Conservation (phyloP, 2,113 vertebrate genomes). For the Grallaria varia region DNA sequence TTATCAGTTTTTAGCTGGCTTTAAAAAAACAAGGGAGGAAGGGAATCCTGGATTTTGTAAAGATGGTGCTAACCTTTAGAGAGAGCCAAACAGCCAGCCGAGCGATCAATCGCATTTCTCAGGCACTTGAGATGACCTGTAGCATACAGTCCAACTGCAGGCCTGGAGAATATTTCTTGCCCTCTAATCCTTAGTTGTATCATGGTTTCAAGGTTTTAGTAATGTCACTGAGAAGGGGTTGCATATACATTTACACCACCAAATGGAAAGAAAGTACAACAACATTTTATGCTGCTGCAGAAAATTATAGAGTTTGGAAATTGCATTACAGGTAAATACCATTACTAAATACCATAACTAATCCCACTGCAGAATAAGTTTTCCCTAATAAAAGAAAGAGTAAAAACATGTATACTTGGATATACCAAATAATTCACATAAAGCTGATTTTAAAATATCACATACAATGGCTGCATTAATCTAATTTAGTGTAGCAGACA, state of each 20-base stretch:
- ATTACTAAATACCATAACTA: background rate
- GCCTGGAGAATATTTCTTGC: accelerated
- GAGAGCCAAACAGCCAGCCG: background rate
- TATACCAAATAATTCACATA: background rate
- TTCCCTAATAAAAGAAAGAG: background rate
- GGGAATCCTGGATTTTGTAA: background rate
- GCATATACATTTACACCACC: background rate
- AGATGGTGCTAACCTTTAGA: background rate
- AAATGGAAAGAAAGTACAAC: background rate
- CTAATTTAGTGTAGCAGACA: background rate
- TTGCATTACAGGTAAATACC: background rate
- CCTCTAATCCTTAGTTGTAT: background rate
- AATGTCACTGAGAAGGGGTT: background rate
- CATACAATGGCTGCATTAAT: background rate
- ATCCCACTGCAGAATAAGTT: background rate
- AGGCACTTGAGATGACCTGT: background rate
- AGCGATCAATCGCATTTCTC: background rate
- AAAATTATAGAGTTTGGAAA: background rate
- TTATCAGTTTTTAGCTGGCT: background rate
- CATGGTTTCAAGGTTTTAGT: background rate
- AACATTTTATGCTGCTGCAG: background rate
- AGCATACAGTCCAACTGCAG: background rate
- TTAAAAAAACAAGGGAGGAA: background rate
- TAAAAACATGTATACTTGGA: too few relatives aligned
- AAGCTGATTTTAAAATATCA: background rate